A percentile compares a stretch with the other conserved stretches of the same genome.
These are phyloP conservation scores for Pionites leucogaster DNA, from an alignment of 2,113 vertebrate species.

Conservation along the genomic window DNA sequence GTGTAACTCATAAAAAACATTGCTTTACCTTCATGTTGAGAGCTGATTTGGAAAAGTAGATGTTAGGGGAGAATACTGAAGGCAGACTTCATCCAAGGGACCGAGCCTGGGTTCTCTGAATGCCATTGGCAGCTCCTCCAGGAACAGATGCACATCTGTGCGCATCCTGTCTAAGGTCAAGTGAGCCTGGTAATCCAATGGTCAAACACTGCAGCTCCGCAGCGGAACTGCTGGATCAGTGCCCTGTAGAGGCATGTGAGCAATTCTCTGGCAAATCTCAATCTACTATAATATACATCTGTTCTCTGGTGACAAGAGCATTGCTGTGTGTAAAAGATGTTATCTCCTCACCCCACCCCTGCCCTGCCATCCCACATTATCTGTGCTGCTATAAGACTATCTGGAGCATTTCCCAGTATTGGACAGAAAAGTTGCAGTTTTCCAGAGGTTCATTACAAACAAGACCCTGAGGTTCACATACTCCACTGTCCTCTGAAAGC, in stretches of 20 bases:
- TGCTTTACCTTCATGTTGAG: not conserved
- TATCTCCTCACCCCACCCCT: not conserved
- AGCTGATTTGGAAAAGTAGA: not conserved
- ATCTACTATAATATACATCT: not conserved
- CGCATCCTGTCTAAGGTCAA: not conserved
- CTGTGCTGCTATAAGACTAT: not conserved
- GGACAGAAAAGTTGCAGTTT: not conserved
- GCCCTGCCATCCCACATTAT: not conserved
- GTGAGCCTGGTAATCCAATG: not conserved
- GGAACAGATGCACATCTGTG: not conserved
- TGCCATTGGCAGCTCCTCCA: not conserved
- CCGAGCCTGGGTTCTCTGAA: not conserved
- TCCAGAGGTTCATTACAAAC: not conserved
- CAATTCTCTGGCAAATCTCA: not conserved
- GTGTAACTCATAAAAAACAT: not conserved
- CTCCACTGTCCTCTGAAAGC: not conserved
- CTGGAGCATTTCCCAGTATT: not conserved
- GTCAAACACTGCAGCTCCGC: not conserved
- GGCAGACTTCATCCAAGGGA: not conserved
- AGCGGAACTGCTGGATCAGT: not conserved
- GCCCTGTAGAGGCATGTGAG: not conserved
- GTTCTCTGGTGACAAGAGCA: not conserved
- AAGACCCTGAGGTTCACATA: not conserved
- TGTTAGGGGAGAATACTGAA: not conserved
- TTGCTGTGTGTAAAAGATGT: not conserved